Conservation (phyloP, 2,888 invertebrate species). For the Rhingia campestris region DNA sequence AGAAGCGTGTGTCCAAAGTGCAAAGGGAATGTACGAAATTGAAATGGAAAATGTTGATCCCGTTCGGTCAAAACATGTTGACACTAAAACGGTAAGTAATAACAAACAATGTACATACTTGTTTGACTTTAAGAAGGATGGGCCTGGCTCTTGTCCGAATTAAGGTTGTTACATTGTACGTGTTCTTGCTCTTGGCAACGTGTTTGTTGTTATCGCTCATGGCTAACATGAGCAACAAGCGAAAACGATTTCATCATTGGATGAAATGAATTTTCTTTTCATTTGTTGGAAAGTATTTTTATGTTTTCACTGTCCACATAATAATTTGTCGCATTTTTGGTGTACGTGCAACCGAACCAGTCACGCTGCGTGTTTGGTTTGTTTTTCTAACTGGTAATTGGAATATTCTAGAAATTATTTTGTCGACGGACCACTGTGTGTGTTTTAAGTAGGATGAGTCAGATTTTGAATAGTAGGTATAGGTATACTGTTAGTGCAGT, state of each 20-base stretch:
- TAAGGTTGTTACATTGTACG: constrained; percentile 27
- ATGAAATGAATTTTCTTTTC: constrained; percentile 70
- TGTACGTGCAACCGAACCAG: background rate
- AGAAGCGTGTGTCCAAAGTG: constrained; percentile 5
- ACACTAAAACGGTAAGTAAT: background rate
- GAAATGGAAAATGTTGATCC: constrained; percentile 17
- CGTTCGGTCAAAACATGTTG: constrained; percentile 18
- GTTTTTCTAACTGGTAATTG: background rate
- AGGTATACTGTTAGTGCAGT: too few species aligned
- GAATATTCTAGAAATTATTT: too few species aligned
- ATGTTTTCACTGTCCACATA: constrained; percentile 29
- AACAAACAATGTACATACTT: background rate
- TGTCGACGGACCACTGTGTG: too few species aligned
- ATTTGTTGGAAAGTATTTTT: constrained; percentile 67
- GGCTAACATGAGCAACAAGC: constrained; percentile 45
- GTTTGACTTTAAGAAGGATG: background rate
- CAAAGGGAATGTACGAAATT: constrained; percentile 16
- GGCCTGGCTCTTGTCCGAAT: constrained; percentile 20
- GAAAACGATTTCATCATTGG: constrained; percentile 71
- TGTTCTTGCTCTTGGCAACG: constrained; percentile 32
- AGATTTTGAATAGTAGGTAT: too few species aligned
- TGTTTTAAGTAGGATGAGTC: too few species aligned
- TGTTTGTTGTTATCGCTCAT: constrained; percentile 3
- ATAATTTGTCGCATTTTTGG: background rate
- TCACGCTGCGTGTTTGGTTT: background rate